Evolutionary conservation across 2,888 invertebrate genomes (phyloP).

Genomic region (Dynastes grantii): DNA sequence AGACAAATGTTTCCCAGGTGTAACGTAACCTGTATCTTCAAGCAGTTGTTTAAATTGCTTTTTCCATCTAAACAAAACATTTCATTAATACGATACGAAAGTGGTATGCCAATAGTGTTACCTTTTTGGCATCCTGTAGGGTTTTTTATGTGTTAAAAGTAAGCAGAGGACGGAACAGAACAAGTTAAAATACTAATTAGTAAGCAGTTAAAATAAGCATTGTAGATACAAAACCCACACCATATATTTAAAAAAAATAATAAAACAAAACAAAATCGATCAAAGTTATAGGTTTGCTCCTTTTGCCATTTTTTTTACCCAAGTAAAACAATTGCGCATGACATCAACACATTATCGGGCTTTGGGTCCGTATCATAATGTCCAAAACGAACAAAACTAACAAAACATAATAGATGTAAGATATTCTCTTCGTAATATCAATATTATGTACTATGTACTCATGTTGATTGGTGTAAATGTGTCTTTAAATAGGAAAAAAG

Average conservation of each 20-base stretch:
- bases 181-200: conserved; percentile 49
- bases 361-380: neutral
- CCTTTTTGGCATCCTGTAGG: conserved; percentile 61
- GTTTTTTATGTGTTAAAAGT: conserved; percentile 42
- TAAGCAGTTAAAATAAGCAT: conserved; percentile 49
- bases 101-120: conserved; percentile 48
- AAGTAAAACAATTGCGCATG: neutral
- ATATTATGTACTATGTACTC: neutral
- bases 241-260: conserved; percentile 4
- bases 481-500: neutral
- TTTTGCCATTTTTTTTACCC: too few species aligned
- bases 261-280: neutral
- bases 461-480: neutral
- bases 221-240: conserved; percentile 49
- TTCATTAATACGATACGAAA: conserved; percentile 38
- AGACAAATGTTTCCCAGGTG: conserved; percentile 93
- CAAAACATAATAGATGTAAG: too few species aligned
- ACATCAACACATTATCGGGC: neutral
- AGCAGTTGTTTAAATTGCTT: conserved; percentile 94
- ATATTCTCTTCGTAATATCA: too few species aligned
- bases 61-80: conserved; percentile 80
- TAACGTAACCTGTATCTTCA: conserved; percentile 95
- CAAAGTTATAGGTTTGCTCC: neutral
- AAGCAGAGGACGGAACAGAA: conserved; percentile 46
- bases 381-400: too few species aligned